Evolutionary conservation across 2,113 vertebrate species (phyloP).

Genomic region (Mobula hypostoma): DNA sequence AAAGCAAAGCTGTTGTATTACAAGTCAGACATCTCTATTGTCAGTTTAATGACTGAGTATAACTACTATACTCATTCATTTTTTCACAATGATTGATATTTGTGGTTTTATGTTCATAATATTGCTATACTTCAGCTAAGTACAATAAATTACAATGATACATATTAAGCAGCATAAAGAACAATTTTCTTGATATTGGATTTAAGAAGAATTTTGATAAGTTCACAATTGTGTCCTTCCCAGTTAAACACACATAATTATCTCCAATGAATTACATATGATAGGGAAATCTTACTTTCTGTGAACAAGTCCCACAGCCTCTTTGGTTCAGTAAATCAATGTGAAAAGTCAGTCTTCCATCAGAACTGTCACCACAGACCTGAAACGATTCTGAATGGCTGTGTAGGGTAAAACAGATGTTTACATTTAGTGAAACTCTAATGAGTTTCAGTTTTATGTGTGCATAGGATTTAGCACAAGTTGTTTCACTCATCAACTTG

Average conservation of each 20-base stretch:
- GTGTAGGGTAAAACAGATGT: neutral
- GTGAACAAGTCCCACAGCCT: neutral
- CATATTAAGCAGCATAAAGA: neutral
- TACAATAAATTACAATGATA: slow-evolving; percentile 32
- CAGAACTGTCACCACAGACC: neutral
- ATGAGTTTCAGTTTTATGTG: neutral
- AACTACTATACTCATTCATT: slow-evolving; percentile 27
- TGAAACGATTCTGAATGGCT: neutral
- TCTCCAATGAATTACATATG: neutral
- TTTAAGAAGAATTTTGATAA: slow-evolving; percentile 1
- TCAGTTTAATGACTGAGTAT: slow-evolving; percentile 29
- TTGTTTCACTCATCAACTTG: slow-evolving; percentile 8
- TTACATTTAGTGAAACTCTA: neutral
- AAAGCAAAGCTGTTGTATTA: slow-evolving; percentile 19
- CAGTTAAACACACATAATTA: neutral
- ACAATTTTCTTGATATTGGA: slow-evolving; percentile 19
- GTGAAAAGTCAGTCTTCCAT: slow-evolving; percentile 14
- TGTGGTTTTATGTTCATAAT: slow-evolving; percentile 30
- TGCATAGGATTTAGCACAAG: neutral
- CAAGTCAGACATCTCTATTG: slow-evolving; percentile 27
- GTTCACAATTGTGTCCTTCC: neutral
- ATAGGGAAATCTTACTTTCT: neutral
- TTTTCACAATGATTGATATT: slow-evolving; percentile 33
- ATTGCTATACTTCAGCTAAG: slow-evolving; percentile 8
- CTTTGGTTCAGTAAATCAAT: neutral